Conservation (phyloP, 2,797 vertebrate genomes). For the Etheostoma nigrum region DNA sequence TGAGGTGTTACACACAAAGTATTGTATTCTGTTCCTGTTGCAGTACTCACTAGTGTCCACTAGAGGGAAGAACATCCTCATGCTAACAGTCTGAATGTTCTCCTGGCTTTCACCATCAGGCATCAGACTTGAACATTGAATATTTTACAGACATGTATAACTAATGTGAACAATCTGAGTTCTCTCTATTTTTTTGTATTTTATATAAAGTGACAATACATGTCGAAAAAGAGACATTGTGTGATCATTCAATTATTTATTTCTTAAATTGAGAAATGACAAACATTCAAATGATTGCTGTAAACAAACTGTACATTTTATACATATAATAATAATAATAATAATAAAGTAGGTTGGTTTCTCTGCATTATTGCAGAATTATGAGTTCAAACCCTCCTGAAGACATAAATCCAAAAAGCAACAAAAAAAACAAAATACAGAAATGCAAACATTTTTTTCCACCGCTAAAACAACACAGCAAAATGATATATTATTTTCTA, state of each 20-base stretch:
- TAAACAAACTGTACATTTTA: constrained; percentile 92
- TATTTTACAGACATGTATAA: not conserved
- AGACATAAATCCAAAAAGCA: constrained; percentile 54
- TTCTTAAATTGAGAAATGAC: constrained; percentile 79
- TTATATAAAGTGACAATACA: not conserved
- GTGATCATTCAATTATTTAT: constrained; percentile 81
- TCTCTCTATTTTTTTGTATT: constrained; percentile 6
- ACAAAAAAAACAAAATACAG: constrained; percentile 61
- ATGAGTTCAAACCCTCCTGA: constrained; percentile 47
- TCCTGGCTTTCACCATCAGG: not conserved
- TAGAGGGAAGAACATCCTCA: constrained; percentile 64
- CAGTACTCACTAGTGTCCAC: constrained; percentile 49
- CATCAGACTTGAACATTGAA: not conserved
- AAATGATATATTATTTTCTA: constrained; percentile 81
- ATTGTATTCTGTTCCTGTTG: not conserved
- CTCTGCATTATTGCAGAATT: constrained; percentile 57
- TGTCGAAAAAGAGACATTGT: too few species aligned
- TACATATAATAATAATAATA: constrained; percentile 74
- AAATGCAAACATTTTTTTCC: constrained; percentile 70
- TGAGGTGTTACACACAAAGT: too few species aligned
- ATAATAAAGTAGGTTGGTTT: constrained; percentile 64
- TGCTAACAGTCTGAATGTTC: constrained; percentile 11
- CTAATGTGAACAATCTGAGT: constrained; percentile 8
- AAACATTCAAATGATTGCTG: constrained; percentile 84
- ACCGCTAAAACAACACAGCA: constrained; percentile 83